Base-by-base conservation (phyloP, 2,113 vertebrate genomes). In the Scolopax mira region DNA sequence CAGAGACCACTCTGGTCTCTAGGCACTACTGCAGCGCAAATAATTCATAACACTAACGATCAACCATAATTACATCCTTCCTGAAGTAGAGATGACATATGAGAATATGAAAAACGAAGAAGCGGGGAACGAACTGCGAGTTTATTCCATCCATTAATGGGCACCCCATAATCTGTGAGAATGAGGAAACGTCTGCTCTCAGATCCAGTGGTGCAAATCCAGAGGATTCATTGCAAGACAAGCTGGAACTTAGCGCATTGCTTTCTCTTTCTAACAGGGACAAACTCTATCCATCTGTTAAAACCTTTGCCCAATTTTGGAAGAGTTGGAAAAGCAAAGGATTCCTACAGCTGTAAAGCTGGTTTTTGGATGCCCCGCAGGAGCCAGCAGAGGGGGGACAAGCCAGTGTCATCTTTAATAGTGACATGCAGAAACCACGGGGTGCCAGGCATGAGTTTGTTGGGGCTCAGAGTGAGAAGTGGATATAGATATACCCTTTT, bases 11-110 rank as follows among this genome's bases (percentile, higher is more conserved):
- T 21, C 72, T 31, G 60, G 85, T 93, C 92, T 88, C 95, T 57
- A 94, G 82, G 88, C 83, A 52, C 82, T 85, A 48, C 75, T 41
- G 35, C 30, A 88, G 88, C 82, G 65, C 93, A 94, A 91, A 90
- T 91, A 90, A 94, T 80, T 88, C 93, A 16, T 49, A 75, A 81
- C 90, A 39, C 79, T 88, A 92, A 94, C 3, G 8, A 96, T 61
- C 82, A 61, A 61, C 88, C 88, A 69, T 86, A 93, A 95, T 93
- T 93, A 94, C 88, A 90, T 90, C 95, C 93, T 96, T 96, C 94
- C 95, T 93, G 92, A 60, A 84, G 79, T 8, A 60, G 31, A 49
- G 79, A 57, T 93, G 85, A 90, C 93, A 95, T 51, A 41, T 19
- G 70, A 94, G 85, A 78, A 85, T 28, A 93, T 33, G 72, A 78